Evolutionary conservation across 2,113 vertebrate genomes (phyloP).

Genomic region (Cyprinodon variegatus): DNA sequence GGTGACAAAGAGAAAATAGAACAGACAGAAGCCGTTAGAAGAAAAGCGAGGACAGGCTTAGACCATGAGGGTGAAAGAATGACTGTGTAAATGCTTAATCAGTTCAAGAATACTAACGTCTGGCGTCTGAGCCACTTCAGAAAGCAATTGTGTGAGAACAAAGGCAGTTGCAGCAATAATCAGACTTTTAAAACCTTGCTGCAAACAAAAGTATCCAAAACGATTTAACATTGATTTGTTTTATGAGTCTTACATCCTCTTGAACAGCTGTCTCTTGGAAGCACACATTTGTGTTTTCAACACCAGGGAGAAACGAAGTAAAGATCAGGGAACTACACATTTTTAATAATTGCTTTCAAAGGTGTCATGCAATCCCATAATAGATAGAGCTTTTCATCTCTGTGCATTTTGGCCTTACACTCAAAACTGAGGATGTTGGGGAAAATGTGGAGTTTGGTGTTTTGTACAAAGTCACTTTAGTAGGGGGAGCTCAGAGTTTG

Average conservation of each 20-base stretch:
- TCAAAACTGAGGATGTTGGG: neutral
- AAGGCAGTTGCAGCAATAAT: neutral
- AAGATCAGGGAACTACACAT: no score
- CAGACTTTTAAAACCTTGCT: neutral
- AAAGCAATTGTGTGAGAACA: neutral
- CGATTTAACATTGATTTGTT: neutral
- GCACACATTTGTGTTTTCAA: no score
- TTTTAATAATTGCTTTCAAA: no score
- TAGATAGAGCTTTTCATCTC: neutral
- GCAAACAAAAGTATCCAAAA: neutral
- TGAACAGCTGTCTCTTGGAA: neutral
- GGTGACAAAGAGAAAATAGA: neutral
- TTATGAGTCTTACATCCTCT: neutral
- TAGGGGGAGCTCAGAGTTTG: neutral
- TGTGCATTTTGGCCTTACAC: neutral
- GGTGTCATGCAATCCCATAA: no score
- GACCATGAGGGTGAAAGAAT: neutral
- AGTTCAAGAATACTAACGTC: neutral
- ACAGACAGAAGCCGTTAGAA: neutral
- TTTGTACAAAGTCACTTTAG: neutral
- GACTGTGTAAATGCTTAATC: neutral
- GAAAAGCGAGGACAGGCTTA: neutral
- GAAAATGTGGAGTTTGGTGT: constrained; percentile 1
- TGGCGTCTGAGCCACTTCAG: neutral
- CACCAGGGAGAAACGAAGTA: no score